phyloP scores from a whole-genome alignment of 2,113 vertebrate genomes.

The Prochilodus magdalenae region DNA sequence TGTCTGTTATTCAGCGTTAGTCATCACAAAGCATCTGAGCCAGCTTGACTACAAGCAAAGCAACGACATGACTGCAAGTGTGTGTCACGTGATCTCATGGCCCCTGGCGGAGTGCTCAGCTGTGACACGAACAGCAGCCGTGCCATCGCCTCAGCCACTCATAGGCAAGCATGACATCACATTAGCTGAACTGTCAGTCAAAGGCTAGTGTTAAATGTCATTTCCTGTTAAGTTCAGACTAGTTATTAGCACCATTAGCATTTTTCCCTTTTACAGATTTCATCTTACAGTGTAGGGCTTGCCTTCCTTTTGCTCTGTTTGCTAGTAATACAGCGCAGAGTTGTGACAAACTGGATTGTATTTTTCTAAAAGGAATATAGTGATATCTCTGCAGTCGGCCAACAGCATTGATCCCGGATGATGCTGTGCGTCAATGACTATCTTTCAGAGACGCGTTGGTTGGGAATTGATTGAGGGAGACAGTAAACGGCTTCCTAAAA shows the following conservation, averaged over 20 bases:
- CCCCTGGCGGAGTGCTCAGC: not conserved
- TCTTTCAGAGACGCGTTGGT: constrained; percentile 15
- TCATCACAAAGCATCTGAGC: not conserved
- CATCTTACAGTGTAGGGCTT: not conserved
- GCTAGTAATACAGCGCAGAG: not conserved
- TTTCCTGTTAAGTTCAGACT: constrained; percentile 34
- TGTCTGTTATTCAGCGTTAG: not conserved
- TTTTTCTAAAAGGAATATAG: not conserved
- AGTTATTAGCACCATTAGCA: constrained; percentile 27
- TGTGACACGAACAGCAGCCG: not conserved
- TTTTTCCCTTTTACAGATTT: not conserved
- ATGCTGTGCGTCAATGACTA: constrained; percentile 15
- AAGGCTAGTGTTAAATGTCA: constrained; percentile 48
- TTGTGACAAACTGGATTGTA: constrained; percentile 26
- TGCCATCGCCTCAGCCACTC: constrained; percentile 2
- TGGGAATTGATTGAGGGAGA: constrained; percentile 25
- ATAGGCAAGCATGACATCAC: constrained; percentile 40
- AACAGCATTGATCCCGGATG: constrained; percentile 36
- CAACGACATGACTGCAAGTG: not conserved
- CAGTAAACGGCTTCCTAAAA: constrained; percentile 2
- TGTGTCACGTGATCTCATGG: not conserved
- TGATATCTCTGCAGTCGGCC: constrained; percentile 8
- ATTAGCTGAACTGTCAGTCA: constrained; percentile 48
- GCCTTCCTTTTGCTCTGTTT: not conserved
- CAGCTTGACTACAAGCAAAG: not conserved